These are phyloP conservation scores for Metaphire vulgaris DNA, from an alignment of 1,140 invertebrate genomes.

Conservation along the genomic window DNA sequence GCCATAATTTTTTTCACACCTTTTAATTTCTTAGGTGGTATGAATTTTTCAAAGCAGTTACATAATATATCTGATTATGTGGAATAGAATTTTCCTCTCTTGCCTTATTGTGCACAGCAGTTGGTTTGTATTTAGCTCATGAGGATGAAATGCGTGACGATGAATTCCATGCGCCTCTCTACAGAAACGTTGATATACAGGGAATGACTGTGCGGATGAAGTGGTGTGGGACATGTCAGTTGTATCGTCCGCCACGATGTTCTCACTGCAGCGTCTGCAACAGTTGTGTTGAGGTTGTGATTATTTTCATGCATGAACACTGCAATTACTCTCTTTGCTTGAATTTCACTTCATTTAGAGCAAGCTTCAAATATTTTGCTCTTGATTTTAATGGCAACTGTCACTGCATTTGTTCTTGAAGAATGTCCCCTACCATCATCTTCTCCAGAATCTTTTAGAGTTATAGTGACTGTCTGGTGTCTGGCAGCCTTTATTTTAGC, in stretches of 20 bases:
- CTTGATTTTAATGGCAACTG: no score
- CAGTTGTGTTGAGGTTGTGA: conserved; percentile 98
- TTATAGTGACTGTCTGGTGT: no score
- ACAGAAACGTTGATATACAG: conserved; percentile 97
- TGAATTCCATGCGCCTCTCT: conserved; percentile 92
- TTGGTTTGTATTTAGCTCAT: conserved; percentile 69
- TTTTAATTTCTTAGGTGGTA: background rate
- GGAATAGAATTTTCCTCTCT: background rate
- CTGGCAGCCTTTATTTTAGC: no score
- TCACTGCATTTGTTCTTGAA: no score
- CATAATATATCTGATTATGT: background rate
- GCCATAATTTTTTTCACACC: background rate
- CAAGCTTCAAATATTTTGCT: no score
- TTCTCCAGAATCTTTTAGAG: no score
- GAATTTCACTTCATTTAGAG: no score
- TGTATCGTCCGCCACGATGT: conserved; percentile 95
- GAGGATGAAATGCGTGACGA: conserved; percentile 94
- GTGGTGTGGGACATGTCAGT: conserved; percentile 98
- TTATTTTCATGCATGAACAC: no score
- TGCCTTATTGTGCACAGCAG: no score
- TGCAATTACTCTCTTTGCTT: no score
- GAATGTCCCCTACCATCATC: no score
- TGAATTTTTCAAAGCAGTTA: background rate
- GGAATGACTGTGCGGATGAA: conserved; percentile 98
- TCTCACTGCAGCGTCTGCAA: conserved; percentile 99